These are phyloP conservation scores for Eledone cirrhosa DNA, from an alignment of 2,888 invertebrate species.

Conservation along the genomic window DNA sequence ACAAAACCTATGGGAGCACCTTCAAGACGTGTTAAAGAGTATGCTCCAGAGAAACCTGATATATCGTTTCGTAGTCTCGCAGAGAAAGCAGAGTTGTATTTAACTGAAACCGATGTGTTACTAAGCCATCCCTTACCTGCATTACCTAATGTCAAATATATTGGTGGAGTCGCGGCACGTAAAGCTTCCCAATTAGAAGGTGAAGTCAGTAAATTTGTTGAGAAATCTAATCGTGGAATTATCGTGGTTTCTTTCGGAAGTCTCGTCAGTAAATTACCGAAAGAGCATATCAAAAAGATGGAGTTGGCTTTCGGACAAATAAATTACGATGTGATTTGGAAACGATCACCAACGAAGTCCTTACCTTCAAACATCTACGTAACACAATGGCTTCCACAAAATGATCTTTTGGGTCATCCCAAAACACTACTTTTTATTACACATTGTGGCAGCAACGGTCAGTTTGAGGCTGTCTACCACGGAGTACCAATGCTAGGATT, in stretches of 20 bases:
- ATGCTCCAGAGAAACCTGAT: constrained; percentile 31
- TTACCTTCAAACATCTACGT: constrained; percentile 25
- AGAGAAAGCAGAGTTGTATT: constrained; percentile 34
- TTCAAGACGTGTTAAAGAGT: constrained; percentile 21
- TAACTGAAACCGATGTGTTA: constrained; percentile 34
- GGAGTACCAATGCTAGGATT: constrained; percentile 43
- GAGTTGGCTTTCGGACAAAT: constrained; percentile 33
- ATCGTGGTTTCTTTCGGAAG: constrained; percentile 41
- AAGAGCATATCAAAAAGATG: constrained; percentile 32
- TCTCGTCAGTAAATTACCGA: constrained; percentile 14
- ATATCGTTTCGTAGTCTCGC: constrained; percentile 29
- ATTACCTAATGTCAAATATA: constrained; percentile 35
- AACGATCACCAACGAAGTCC: constrained; percentile 30
- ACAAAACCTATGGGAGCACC: neutral
- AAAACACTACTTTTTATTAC: constrained; percentile 40
- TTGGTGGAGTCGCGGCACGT: constrained; percentile 37
- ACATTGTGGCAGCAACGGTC: constrained; percentile 42
- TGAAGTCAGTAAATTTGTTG: constrained; percentile 33
- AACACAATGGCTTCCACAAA: constrained; percentile 39
- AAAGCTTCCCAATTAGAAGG: constrained; percentile 33
- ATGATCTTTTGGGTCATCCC: constrained; percentile 34
- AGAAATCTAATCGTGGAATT: constrained; percentile 32
- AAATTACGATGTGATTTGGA: constrained; percentile 18
- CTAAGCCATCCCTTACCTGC: constrained; percentile 33
- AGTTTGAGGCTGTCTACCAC: constrained; percentile 43